Evolutionary conservation across 23 tunicate species (phyloP).

Genomic region (Trididemnum miniatum): DNA sequence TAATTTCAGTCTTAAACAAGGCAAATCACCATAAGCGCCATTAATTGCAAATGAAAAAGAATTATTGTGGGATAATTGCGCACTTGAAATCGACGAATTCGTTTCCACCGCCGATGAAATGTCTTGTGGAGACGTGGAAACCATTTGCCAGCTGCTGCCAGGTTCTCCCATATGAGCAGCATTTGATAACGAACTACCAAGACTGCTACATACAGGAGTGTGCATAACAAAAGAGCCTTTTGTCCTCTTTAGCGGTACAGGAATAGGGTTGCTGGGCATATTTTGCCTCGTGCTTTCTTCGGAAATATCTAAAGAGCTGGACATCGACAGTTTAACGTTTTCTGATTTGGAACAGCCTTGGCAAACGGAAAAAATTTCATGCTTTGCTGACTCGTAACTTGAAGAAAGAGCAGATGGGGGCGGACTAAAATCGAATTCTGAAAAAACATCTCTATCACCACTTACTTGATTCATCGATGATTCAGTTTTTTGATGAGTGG

Average conservation of each 20-base stretch:
- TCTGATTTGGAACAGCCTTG: not conserved
- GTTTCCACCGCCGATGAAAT: conserved; percentile 13
- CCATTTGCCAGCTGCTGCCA: conserved; percentile 80
- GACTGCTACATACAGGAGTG: not conserved
- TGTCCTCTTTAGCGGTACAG: conserved; percentile 20
- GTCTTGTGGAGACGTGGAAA: conserved; percentile 28
- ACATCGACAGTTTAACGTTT: not conserved
- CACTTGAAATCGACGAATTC: not conserved
- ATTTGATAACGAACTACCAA: conserved; percentile 13
- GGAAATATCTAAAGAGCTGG: not conserved
- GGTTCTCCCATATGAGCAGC: conserved; percentile 34
- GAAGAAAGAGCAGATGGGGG: conserved; percentile 40
- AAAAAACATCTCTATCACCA: not conserved
- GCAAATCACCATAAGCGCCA: not conserved
- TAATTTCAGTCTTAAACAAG: conserved; percentile 30
- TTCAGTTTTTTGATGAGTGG: not conserved
- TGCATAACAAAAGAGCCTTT: not conserved
- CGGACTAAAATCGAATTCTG: not conserved
- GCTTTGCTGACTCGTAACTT: conserved; percentile 50
- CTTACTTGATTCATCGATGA: not conserved
- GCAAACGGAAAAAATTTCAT: not conserved
- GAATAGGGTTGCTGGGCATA: conserved; percentile 34
- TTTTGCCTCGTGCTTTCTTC: not conserved
- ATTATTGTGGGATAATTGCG: conserved; percentile 26
- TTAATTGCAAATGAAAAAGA: not conserved